Conservation (phyloP, 2,888 invertebrate species). For the Chrysolina haemoptera region DNA sequence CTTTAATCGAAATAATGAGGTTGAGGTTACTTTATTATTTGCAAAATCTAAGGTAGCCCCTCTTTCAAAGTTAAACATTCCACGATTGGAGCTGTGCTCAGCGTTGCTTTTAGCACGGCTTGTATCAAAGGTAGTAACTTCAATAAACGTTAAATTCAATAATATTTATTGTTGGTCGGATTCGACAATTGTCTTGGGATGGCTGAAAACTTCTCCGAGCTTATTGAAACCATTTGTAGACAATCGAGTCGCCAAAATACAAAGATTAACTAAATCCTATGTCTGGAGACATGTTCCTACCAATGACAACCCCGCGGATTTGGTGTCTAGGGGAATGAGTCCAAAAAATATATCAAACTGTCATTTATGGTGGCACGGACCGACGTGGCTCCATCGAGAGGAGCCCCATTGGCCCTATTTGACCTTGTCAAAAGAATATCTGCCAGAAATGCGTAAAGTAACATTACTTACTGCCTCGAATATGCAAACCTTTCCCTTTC, state of each 20-base stretch:
- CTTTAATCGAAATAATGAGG: no score
- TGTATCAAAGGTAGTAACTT: no score
- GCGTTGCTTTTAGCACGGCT: no score
- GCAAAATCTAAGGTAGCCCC: no score
- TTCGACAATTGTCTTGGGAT: no score
- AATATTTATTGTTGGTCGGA: no score
- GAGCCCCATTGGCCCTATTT: conserved; percentile 31
- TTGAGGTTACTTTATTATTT: no score
- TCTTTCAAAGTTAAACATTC: no score
- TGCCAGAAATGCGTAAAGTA: conserved; percentile 17
- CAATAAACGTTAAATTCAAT: no score
- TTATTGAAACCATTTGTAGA: conserved; percentile 43
- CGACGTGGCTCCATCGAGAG: conserved; percentile 23
- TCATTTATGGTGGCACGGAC: conserved; percentile 49
- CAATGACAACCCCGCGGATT: no score
- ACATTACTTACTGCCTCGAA: neutral
- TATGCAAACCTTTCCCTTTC: conserved; percentile 8
- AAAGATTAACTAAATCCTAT: conserved; percentile 33
- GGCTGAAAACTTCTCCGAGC: no score
- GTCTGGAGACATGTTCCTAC: conserved; percentile 49
- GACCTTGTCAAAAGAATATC: neutral
- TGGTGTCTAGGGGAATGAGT: conserved; percentile 42
- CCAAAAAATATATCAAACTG: conserved; percentile 33
- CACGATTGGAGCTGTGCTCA: no score
- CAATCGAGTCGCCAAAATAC: conserved; percentile 49